These are phyloP conservation scores for Horisme vitalbata DNA, from an alignment of 2,888 invertebrate species.

Conservation along the genomic window DNA sequence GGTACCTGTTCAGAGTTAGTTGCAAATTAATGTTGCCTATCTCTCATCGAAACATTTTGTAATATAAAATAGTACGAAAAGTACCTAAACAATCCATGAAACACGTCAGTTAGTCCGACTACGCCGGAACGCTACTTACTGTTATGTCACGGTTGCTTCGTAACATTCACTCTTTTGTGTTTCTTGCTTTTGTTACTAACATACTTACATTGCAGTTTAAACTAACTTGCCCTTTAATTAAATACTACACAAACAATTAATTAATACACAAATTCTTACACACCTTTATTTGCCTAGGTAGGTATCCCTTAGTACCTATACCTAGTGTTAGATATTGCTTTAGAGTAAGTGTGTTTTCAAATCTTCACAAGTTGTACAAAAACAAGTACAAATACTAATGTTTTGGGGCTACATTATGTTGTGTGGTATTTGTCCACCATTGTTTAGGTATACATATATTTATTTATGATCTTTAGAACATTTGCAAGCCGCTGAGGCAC, in stretches of 20 bases:
- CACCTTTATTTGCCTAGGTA: too few relatives aligned
- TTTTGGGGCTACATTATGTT: too few relatives aligned
- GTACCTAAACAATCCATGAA: conserved; percentile 48
- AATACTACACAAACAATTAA: conserved; percentile 1
- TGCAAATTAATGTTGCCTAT: too few relatives aligned
- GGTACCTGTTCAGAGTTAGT: neutral
- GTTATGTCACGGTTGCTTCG: conserved; percentile 24
- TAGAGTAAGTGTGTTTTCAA: too few relatives aligned
- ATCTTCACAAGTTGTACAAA: too few relatives aligned
- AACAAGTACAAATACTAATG: too few relatives aligned
- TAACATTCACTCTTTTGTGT: conserved; percentile 9
- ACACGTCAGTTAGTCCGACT: conserved; percentile 38
- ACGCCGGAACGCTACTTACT: conserved; percentile 35
- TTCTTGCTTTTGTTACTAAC: conserved; percentile 8
- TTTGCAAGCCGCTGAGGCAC: conserved; percentile 4
- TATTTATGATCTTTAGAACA: too few relatives aligned
- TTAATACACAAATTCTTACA: too few relatives aligned
- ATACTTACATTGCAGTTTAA: conserved; percentile 4
- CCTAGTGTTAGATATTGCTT: too few relatives aligned
- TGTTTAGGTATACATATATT: too few relatives aligned
- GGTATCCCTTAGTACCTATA: too few relatives aligned
- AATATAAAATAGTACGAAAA: conserved; percentile 19
- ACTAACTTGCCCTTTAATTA: conserved; percentile 11
- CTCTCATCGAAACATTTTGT: conserved; percentile 1
- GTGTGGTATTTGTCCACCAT: too few relatives aligned